Percentiles rank a stretch among this genome's conserved stretches.
phyloP scores from a whole-genome alignment of 2,797 vertebrate genomes.

The Leucoraja ocellata region DNA sequence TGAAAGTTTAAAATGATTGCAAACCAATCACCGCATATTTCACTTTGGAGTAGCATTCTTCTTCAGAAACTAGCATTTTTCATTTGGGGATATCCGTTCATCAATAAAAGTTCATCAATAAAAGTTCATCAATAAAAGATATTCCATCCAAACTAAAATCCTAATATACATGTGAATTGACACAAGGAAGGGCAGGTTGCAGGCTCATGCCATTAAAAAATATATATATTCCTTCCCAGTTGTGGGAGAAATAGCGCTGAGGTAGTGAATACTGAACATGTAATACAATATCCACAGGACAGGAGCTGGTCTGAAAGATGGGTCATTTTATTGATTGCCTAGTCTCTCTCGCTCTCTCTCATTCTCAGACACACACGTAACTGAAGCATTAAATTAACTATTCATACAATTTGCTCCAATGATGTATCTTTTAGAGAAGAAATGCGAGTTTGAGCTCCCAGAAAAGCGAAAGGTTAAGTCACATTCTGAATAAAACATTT shows the following conservation, averaged over 20 bases:
- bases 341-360: not conserved
- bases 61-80: not conserved
- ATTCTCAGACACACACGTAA: not conserved
- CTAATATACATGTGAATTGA: not conserved
- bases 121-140: not conserved
- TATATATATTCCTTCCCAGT: not conserved
- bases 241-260: too few species aligned
- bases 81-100: not conserved
- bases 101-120: not conserved
- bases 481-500: not conserved
- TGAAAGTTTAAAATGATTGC: constrained; percentile 6
- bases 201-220: not conserved
- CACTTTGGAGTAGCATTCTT: not conserved
- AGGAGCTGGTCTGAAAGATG: not conserved
- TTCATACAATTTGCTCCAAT: not conserved
- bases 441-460: not conserved
- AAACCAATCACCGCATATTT: not conserved
- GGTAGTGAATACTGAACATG: not conserved
- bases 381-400: not conserved
- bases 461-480: not conserved
- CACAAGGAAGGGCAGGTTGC: not conserved
- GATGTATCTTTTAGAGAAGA: not conserved
- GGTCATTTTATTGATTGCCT: not conserved
- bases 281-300: too few species aligned
- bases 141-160: not conserved